A percentile compares a stretch with the other conserved stretches of the same genome.
phyloP scores from a whole-genome alignment of 2,888 invertebrate genomes.

The Terebella lapidaria region DNA sequence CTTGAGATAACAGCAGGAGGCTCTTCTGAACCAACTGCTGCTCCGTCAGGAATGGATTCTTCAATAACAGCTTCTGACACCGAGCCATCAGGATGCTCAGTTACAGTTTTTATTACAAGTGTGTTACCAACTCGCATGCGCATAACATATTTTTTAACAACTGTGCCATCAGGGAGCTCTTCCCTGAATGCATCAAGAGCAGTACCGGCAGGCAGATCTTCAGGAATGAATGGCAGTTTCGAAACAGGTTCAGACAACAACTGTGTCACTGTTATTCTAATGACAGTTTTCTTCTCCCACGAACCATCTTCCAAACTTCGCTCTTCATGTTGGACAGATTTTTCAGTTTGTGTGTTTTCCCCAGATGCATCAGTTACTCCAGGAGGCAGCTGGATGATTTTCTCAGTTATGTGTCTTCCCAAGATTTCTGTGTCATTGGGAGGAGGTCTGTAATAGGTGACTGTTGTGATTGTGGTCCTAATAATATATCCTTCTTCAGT shows the following conservation, averaged over 20 bases:
- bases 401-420: not conserved
- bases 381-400: not conserved
- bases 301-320: not conserved
- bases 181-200: slow-evolving; percentile 27
- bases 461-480: not conserved
- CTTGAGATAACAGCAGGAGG: not conserved
- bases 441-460: no score
- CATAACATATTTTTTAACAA: slow-evolving; percentile 30
- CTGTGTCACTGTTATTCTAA: not conserved
- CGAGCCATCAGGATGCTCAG: not conserved
- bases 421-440: no score
- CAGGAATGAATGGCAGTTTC: no score
- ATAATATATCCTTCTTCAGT: not conserved
- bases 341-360: not conserved
- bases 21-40: no score
- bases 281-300: not conserved
- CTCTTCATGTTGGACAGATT: not conserved
- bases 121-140: not conserved
- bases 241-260: not conserved
- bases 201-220: not conserved
- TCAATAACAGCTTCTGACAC: not conserved
- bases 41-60: not conserved
- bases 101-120: not conserved
- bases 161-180: slow-evolving; percentile 26
- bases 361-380: not conserved